A percentile compares a stretch with the other conserved stretches of the same genome.
These are phyloP conservation scores for Thaumatotibia leucotreta DNA, from an alignment of 1,140 invertebrate species.

Conservation along the genomic window DNA sequence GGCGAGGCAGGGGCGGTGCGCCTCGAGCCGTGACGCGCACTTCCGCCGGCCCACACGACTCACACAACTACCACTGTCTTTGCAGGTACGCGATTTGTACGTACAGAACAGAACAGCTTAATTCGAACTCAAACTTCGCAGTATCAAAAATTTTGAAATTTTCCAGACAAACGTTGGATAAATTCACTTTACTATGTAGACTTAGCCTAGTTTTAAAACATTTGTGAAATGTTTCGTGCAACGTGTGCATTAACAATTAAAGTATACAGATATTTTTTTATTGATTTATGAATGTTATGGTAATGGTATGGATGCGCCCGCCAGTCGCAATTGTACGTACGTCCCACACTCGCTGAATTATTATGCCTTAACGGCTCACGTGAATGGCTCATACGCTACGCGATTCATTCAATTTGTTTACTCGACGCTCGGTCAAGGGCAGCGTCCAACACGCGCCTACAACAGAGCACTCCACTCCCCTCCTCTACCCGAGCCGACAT, in stretches of 20 bases:
- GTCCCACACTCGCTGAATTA: constrained; percentile 53
- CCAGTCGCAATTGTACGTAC: not conserved
- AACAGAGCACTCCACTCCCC: constrained; percentile 25
- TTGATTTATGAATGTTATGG: not conserved
- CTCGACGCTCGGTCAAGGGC: constrained; percentile 61
- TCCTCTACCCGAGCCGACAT: constrained; percentile 25
- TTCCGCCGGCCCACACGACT: constrained; percentile 38
- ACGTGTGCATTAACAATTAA: too few relatives aligned
- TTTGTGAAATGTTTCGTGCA: too few relatives aligned
- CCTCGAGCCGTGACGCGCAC: constrained; percentile 58
- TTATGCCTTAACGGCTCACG: constrained; percentile 66
- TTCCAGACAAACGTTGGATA: too few relatives aligned
- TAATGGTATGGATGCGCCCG: not conserved
- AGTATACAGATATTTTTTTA: not conserved
- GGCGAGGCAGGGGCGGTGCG: constrained; percentile 53
- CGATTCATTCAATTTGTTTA: constrained; percentile 75
- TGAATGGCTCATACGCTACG: constrained; percentile 65
- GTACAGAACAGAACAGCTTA: not conserved
- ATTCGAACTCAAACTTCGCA: not conserved
- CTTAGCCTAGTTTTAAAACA: too few relatives aligned
- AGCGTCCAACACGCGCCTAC: constrained; percentile 51
- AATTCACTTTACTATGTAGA: too few relatives aligned
- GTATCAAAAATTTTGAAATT: not conserved
- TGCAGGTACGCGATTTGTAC: not conserved
- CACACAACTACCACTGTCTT: constrained; percentile 30